Percentiles rank a stretch among this genome's conserved stretches.
These are phyloP conservation scores for Eilema depressum DNA, from an alignment of 2,888 invertebrate species.

Conservation along the genomic window DNA sequence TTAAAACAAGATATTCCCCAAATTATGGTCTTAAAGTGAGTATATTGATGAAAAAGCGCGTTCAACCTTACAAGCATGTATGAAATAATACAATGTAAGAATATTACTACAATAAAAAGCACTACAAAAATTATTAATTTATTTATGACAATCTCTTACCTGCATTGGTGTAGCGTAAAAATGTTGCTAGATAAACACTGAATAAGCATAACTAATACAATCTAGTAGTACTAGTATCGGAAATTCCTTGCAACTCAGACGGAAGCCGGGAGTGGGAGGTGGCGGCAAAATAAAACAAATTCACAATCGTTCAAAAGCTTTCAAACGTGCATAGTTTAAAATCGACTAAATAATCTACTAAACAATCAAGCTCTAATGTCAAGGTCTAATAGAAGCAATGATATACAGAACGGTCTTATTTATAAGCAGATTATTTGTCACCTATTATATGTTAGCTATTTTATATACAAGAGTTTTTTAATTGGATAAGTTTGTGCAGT, in stretches of 20 bases:
- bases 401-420: slow-evolving; percentile 4
- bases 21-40: not conserved
- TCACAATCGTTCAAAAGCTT: slow-evolving; percentile 87
- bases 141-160: slow-evolving; percentile 71
- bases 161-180: slow-evolving; percentile 57
- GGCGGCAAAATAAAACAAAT: slow-evolving; percentile 81
- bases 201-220: slow-evolving; percentile 61
- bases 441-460: slow-evolving; percentile 17
- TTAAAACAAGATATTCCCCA: not conserved
- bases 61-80: slow-evolving; percentile 71
- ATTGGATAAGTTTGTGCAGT: slow-evolving; percentile 26
- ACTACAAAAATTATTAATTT: slow-evolving; percentile 45
- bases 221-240: slow-evolving; percentile 61
- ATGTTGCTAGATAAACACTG: slow-evolving; percentile 66
- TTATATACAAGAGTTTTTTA: slow-evolving; percentile 2
- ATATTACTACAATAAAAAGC: slow-evolving; percentile 55
- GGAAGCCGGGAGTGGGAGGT: slow-evolving; percentile 59
- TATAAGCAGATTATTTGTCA: slow-evolving; percentile 38
- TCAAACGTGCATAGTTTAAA: slow-evolving; percentile 81
- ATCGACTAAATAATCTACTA: slow-evolving; percentile 47
- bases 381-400: slow-evolving; percentile 17
- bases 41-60: slow-evolving; percentile 21
- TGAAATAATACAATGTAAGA: slow-evolving; percentile 65
- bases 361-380: slow-evolving; percentile 28
- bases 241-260: slow-evolving; percentile 69